phyloP scores from a whole-genome alignment of 2,797 vertebrate genomes.

The Synaphobranchus kaupii region DNA sequence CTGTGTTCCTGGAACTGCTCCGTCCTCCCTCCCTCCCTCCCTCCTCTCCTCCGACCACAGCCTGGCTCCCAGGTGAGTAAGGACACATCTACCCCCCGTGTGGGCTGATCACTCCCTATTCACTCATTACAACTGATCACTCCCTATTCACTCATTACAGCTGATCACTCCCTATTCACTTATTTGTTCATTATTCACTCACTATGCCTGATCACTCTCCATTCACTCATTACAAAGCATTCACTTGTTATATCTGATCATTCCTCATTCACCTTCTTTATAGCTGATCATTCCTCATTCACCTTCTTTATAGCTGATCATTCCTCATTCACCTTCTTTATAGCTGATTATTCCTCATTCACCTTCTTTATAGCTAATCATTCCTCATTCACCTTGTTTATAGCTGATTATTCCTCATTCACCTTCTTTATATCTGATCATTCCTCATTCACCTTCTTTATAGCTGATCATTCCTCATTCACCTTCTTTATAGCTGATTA shows the following conservation, averaged over 20 bases:
- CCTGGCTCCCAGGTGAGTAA: slow-evolving; percentile 91
- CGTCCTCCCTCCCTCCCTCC: slow-evolving; percentile 62
- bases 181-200: background rate
- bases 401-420: too few relatives aligned
- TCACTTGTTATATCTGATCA: too few relatives aligned
- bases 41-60: slow-evolving; percentile 81
- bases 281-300: background rate
- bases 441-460: background rate
- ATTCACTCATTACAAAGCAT: background rate
- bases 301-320: background rate
- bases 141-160: background rate
- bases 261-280: background rate
- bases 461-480: background rate
- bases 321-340: background rate
- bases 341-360: background rate
- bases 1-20: slow-evolving; percentile 54
- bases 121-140: background rate
- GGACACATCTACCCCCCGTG: slow-evolving; percentile 23
- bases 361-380: too few relatives aligned
- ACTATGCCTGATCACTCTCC: background rate
- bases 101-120: background rate
- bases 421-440: background rate
- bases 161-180: background rate
- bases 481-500: background rate
- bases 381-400: too few relatives aligned